Evolutionary conservation across 2,113 vertebrate species (phyloP), one percentile per base, ranked within the genome.

Genomic region (Syrrhaptes paradoxus): DNA sequence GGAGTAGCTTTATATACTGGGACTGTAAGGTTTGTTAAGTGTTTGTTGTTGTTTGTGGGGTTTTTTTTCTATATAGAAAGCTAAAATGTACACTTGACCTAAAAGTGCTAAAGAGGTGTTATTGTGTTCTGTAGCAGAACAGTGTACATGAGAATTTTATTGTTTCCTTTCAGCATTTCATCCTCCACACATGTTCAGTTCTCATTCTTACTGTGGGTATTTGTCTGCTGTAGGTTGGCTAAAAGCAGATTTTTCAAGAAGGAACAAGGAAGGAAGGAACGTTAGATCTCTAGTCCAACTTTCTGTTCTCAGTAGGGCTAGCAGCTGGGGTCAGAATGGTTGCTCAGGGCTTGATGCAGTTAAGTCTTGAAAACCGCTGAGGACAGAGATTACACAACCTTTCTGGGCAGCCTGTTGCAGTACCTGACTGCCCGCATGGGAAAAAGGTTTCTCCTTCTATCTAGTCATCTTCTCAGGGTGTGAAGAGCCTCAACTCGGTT

Each of bases 401-500:
- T 31, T 59, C 18, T 78, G 59, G 9, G 34, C 18, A 85, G 49
- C 17, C n/a, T 65, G 11, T 34, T 90, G 43, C 41, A 8, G 7
- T 71, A 34, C 20, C n/a, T 75, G 67, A 52, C 67, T 75, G 16
- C 65, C 25, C 31, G 79, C 22, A 10, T 25, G 13, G 7, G 6
- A 63, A 28, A 3, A 76, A 14, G 9, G 8, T 54, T 67, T 84
- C 6, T 72, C 17, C 38, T 83, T 34, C 5, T 20, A 11, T 26
- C 7, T 17, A 36, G 18, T 51, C 12, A 7, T 48, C n/a, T 24
- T 59, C 24, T 61, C 25, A 52, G 5, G 11, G 10, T 15, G 25
- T 46, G 22, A 38, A 70, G 10, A 78, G 13, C 25, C 38, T 86
- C 24, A 4, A 4, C 10, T 52, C 0, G 0, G 5, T 78, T 10